Evolutionary conservation across 2,888 invertebrate genomes (phyloP), one percentile per base, ranked within the genome.

Genomic region (Craniophora ligustri): DNA sequence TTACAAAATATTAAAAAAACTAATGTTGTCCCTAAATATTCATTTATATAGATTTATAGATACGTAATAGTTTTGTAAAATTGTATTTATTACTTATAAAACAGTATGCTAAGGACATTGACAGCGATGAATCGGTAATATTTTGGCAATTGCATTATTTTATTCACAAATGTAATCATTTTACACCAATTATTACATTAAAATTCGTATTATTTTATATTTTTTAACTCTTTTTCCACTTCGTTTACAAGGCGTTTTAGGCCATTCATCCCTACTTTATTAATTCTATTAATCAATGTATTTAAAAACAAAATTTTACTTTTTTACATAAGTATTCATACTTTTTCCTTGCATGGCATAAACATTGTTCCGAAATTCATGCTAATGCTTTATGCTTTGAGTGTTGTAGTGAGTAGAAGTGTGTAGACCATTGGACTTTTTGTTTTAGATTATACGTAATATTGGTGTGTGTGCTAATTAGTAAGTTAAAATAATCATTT

Each of bases 311-410:
- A 0, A n/a, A n/a, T 4, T 18, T 6, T 0, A 5, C 0, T 18
- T 16, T 18, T 45, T 44, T 58, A 65, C 55, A 56, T 46, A 51
- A 14, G 4, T 13, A 11, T 13, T 11, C 16, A 3, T 28, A 10
- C 28, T 44, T n/a, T n/a, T n/a, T n/a, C n/a, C 10, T 38, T 74
- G 79, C 81, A 83, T 83, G 78, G 69, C 66, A 76, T 72, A 56
- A 41, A 56, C 67, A 76, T 76, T 70, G 67, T 75, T 78, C 75
- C 78, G 76, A 72, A 56, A 61, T 70, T 55, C 72, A 77, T 76
- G 87, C 87, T 85, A 86, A 69, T 66, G 86, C 86, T 83, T 84
- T 21, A 13, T 42, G 60, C 60, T 61, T 64, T 13, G 5, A 26
- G 57, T 60, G 80, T 78, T 79, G 10, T 35, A 60, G 44, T 58